A percentile compares a stretch with the other conserved stretches of the same genome.
These are phyloP conservation scores for Melospiza melodia DNA, from an alignment of 2,113 vertebrate species.

Conservation along the genomic window DNA sequence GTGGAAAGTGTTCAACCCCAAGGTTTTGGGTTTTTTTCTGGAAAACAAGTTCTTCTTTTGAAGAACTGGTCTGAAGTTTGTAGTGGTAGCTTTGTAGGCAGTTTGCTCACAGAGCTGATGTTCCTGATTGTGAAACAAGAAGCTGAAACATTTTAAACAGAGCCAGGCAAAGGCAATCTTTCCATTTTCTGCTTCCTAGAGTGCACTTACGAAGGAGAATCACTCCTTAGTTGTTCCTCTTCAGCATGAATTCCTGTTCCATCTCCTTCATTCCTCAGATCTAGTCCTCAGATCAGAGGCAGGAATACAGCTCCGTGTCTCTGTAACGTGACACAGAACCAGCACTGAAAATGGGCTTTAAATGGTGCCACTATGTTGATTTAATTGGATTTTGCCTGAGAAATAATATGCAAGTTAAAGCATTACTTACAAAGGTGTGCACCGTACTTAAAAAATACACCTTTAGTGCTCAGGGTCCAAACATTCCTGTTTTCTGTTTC, in stretches of 20 bases:
- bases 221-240: background rate
- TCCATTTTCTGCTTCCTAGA: background rate
- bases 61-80: background rate
- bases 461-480: background rate
- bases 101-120: background rate
- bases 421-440: background rate
- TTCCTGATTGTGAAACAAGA: background rate
- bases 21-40: background rate
- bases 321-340: background rate
- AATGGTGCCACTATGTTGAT: conserved; percentile 40
- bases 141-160: background rate
- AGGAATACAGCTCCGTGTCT: background rate
- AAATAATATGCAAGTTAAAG: conserved; percentile 51
- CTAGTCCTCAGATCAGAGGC: background rate
- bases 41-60: background rate
- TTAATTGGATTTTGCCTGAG: conserved; percentile 52
- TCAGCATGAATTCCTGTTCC: background rate
- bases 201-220: background rate
- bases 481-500: background rate
- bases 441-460: background rate
- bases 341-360: conserved; percentile 28
- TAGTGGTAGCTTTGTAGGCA: background rate
- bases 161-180: background rate
- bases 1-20: background rate
- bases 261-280: background rate